Conservation (phyloP, 2,113 vertebrate species). For the Forbesichthys papilliferus region DNA sequence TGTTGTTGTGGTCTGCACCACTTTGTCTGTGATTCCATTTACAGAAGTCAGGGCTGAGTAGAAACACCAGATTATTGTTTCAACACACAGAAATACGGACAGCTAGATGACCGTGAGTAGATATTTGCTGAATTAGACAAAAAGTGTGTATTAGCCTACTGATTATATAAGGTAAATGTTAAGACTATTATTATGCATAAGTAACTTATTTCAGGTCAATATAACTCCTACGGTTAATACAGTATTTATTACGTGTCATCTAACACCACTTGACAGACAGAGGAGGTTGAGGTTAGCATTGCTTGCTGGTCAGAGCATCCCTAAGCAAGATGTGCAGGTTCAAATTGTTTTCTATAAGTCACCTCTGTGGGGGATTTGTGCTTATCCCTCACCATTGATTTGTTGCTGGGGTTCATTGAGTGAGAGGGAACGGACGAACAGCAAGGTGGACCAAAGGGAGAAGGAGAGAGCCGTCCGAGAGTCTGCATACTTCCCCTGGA, state of each 20-base stretch:
- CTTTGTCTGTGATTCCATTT: too few relatives aligned
- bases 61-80: too few relatives aligned
- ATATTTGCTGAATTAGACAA: too few relatives aligned
- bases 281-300: constrained; percentile 69
- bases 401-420: constrained; percentile 60
- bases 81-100: too few relatives aligned
- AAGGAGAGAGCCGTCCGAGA: constrained; percentile 5
- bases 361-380: constrained; percentile 71
- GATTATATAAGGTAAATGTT: too few relatives aligned
- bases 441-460: constrained; percentile 38
- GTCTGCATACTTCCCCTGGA: background rate
- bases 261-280: constrained; percentile 69
- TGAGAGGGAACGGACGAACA: constrained; percentile 44
- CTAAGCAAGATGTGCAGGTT: constrained; percentile 57
- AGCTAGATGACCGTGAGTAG: too few relatives aligned
- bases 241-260: constrained; percentile 54
- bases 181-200: too few relatives aligned
- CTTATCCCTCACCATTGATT: constrained; percentile 72
- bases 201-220: too few relatives aligned
- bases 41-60: too few relatives aligned
- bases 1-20: too few relatives aligned
- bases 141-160: too few relatives aligned
- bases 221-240: too few relatives aligned
- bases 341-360: constrained; percentile 77
- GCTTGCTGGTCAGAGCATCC: constrained; percentile 43